Percentiles rank a stretch among this genome's conserved stretches.
These are phyloP conservation scores for Idaea dimidiata DNA, from an alignment of 2,888 invertebrate genomes.

Conservation along the genomic window DNA sequence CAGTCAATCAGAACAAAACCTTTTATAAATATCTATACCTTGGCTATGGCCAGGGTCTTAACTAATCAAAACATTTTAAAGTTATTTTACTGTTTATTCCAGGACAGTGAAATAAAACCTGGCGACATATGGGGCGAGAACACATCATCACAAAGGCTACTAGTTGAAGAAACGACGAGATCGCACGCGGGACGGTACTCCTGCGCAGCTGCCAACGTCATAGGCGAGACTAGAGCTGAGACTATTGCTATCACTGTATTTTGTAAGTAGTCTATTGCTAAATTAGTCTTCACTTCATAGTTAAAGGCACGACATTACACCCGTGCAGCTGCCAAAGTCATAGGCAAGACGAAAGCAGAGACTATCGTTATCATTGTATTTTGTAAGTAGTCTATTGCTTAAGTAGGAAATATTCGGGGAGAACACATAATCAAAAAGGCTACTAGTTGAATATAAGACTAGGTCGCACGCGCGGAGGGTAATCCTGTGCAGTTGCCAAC, in stretches of 20 bases:
- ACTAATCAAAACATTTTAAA: not conserved
- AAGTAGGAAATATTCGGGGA: slow-evolving; percentile 60
- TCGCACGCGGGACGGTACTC: slow-evolving; percentile 63
- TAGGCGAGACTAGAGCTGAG: slow-evolving; percentile 65
- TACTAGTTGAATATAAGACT: slow-evolving; percentile 55
- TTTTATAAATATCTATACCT: too few relatives aligned
- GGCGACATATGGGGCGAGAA: slow-evolving; percentile 60
- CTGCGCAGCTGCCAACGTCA: slow-evolving; percentile 59
- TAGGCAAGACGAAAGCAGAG: slow-evolving; percentile 65
- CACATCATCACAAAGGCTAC: slow-evolving; percentile 42
- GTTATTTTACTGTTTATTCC: slow-evolving; percentile 20
- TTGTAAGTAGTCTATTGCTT: slow-evolving; percentile 46
- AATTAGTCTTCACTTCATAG: too few relatives aligned
- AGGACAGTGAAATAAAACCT: slow-evolving; percentile 62
- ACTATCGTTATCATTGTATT: slow-evolving; percentile 56
- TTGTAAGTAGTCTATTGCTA: slow-evolving; percentile 53
- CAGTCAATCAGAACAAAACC: too few relatives aligned
- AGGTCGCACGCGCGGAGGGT: slow-evolving; percentile 59
- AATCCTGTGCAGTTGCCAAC: slow-evolving; percentile 65
- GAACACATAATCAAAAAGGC: slow-evolving; percentile 40
- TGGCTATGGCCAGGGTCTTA: too few relatives aligned
- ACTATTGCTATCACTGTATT: slow-evolving; percentile 56
- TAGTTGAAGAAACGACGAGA: slow-evolving; percentile 57
- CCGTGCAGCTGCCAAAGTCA: slow-evolving; percentile 59
- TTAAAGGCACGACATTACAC: slow-evolving; percentile 66